Base-by-base conservation (phyloP, 2,113 vertebrate species). In the Cryptotis parvus region DNA sequence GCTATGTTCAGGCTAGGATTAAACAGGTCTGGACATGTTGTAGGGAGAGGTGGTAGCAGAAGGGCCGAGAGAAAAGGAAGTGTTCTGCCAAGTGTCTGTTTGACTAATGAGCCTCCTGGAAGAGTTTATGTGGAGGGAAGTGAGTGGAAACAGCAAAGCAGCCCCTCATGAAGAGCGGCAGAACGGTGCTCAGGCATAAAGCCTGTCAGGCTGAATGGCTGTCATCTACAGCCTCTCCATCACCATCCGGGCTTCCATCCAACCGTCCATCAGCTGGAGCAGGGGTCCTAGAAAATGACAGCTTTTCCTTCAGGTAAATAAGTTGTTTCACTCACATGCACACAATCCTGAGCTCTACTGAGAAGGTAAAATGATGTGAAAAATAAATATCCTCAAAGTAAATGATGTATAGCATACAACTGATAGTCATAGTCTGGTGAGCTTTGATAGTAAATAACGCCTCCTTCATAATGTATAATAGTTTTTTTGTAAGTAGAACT, bases 51-150 rank as follows among this genome's bases (percentile, higher is more conserved):
- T 77, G 58, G 49, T n/a, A 82, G 16, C 55, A 41, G 49, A 73
- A 68, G 80, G 66, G 12, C 78, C 75, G 37, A 65, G 74, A 88
- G 41, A 70, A 82, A 81, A 85, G 45, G 49, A 84, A 88, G 63
- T 9, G 11, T 41, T 35, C 68, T 80, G 37, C 39, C 65, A 63
- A 85, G 45, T 80, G 65, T 24, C 6, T 2, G 9, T 73, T 11
- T 77, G 63, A 89, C 52, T 80, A 69, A 73, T 84, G 37, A 92
- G 29, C 7, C 24, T 72, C 39, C 45, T 82, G 75, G 65, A 85
- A 88, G 31, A 52, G 52, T 65, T 77, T 26, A n/a, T 7, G 9
- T 18, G 12, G 9, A 74, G 45, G 35, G 15, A 68, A 80, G 2
- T 41, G 41, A 91, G 9, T 18, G 68, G 81, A 85, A 76, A 84